Percentiles rank a stretch among this genome's conserved stretches.
Conservation (phyloP, 2,888 invertebrate species). For the Polyommatus iphigenia region DNA sequence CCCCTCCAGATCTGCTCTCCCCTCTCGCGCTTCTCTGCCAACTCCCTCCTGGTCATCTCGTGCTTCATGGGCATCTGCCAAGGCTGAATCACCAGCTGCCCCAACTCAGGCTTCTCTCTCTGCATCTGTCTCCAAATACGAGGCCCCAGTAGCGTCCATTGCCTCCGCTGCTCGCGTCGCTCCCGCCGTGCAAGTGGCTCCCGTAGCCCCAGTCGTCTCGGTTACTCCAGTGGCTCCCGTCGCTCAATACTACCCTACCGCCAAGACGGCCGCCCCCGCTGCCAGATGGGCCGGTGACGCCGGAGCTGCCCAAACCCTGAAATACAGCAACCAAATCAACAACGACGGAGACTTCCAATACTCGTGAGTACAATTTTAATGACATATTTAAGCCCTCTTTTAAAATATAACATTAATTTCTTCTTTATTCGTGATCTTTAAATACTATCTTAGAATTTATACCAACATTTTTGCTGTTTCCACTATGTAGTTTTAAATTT, state of each 20-base stretch:
- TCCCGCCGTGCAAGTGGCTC: conserved; percentile 1
- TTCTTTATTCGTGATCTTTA: neutral
- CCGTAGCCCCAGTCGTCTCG: conserved; percentile 35
- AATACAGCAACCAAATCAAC: conserved; percentile 62
- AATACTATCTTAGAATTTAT: neutral
- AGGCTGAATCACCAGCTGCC: neutral
- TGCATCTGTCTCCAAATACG: conserved; percentile 25
- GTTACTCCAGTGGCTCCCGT: conserved; percentile 41
- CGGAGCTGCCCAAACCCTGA: conserved; percentile 53
- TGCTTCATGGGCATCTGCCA: conserved; percentile 5
- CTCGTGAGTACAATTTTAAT: conserved; percentile 56
- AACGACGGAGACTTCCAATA: conserved; percentile 74
- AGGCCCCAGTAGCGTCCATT: conserved; percentile 11
- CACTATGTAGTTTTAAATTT: neutral
- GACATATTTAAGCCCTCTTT: neutral
- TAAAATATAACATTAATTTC: neutral
- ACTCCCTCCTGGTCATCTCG: conserved; percentile 15
- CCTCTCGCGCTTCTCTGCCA: neutral
- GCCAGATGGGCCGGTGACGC: conserved; percentile 45
- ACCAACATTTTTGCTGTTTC: neutral
- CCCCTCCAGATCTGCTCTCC: neutral
- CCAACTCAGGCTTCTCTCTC: conserved; percentile 27
- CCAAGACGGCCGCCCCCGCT: conserved; percentile 39
- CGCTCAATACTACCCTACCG: neutral
- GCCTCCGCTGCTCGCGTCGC: conserved; percentile 1